Evolutionary conservation across 2,888 invertebrate genomes (phyloP).

Genomic region (Acanthosepion esculentum): DNA sequence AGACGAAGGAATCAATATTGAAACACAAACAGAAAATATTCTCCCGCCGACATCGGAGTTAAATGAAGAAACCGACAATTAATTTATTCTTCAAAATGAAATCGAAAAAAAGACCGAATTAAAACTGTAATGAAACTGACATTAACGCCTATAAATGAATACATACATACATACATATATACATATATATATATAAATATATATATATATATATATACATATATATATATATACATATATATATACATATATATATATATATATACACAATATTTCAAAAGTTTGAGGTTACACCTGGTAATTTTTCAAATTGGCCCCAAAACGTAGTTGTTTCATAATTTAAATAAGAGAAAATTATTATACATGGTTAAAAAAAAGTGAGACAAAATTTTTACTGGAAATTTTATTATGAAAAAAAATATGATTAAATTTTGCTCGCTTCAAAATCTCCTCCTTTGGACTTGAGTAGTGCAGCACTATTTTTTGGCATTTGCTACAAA

Average conservation of each 20-base stretch:
- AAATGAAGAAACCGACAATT: neutral
- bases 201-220: neutral
- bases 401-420: no score
- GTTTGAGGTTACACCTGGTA: no score
- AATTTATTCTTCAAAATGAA: neutral
- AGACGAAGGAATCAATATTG: neutral
- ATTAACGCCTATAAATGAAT: neutral
- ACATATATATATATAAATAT: no score
- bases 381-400: no score
- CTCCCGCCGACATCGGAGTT: neutral
- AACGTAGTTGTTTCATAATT: no score
- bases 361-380: no score
- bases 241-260: neutral
- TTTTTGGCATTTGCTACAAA: no score
- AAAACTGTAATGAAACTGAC: neutral
- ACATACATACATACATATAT: neutral
- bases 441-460: no score
- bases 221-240: constrained; percentile 35
- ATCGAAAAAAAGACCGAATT: neutral
- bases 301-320: no score
- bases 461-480: no score
- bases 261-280: neutral
- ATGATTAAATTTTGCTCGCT: no score
- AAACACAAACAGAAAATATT: constrained; percentile 23
- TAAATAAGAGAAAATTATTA: no score